These are phyloP conservation scores for Jacana jacana DNA, from an alignment of 2,113 vertebrate genomes.

Conservation along the genomic window DNA sequence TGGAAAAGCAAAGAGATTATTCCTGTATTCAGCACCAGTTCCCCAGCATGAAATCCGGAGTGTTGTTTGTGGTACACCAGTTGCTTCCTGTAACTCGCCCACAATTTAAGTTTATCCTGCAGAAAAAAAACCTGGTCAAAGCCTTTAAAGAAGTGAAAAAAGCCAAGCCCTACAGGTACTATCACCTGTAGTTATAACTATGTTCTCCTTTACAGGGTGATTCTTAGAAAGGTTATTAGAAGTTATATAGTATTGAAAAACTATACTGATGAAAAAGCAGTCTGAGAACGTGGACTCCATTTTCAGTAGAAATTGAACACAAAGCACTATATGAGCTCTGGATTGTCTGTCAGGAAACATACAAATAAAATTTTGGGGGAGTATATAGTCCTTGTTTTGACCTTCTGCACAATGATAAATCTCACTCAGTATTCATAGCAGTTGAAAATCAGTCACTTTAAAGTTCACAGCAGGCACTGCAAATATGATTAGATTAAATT, in stretches of 20 bases:
- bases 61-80: neutral
- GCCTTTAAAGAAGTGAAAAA: neutral
- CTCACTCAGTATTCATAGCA: neutral
- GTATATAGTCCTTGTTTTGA: neutral
- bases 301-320: neutral
- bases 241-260: neutral
- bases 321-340: neutral
- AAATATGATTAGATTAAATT: slow-evolving; percentile 49
- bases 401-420: slow-evolving; percentile 32
- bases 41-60: neutral
- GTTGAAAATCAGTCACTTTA: slow-evolving; percentile 12
- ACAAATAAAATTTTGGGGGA: neutral
- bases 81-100: neutral
- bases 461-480: slow-evolving; percentile 46
- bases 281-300: neutral
- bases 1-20: neutral
- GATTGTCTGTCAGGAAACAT: neutral
- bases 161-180: neutral
- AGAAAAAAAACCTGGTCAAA: neutral
- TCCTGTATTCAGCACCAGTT: neutral
- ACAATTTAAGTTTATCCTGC: neutral
- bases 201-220: neutral
- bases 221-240: neutral
- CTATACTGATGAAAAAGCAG: neutral
- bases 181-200: neutral